A percentile compares a stretch with the other conserved stretches of the same genome.
Evolutionary conservation across 2,113 vertebrate genomes (phyloP).

Genomic region (Catharus bicknelli): DNA sequence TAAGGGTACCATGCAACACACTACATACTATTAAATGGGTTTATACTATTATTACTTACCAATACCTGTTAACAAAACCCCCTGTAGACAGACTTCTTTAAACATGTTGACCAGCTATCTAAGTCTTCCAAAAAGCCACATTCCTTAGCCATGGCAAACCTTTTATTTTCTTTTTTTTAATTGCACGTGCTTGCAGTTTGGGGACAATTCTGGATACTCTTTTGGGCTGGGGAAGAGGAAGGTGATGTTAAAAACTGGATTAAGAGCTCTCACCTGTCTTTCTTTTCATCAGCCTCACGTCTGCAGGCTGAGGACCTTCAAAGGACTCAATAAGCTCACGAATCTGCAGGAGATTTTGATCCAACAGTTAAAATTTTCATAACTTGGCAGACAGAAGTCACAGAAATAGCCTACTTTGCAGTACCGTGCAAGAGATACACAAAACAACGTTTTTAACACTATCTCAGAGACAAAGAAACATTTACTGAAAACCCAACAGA

Average conservation of each 20-base stretch:
- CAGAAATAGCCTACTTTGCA: not conserved
- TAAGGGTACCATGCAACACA: constrained; percentile 81
- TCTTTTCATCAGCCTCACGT: constrained; percentile 97
- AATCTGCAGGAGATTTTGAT: constrained; percentile 79
- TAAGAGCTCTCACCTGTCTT: constrained; percentile 94
- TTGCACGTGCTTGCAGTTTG: constrained; percentile 83
- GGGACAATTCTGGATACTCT: constrained; percentile 82
- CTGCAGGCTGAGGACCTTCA: constrained; percentile 96
- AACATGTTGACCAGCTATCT: constrained; percentile 74
- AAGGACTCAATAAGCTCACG: constrained; percentile 92
- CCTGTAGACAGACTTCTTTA: constrained; percentile 68
- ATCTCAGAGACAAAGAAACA: not conserved
- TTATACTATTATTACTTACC: constrained; percentile 79
- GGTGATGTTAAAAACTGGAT: constrained; percentile 66
- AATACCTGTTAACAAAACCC: constrained; percentile 69
- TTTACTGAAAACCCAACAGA: not conserved
- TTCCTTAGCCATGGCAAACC: constrained; percentile 94
- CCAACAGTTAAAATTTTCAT: constrained; percentile 22
- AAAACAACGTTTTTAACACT: not conserved
- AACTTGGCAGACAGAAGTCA: not conserved
- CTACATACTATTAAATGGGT: constrained; percentile 69
- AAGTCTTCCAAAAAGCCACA: constrained; percentile 78
- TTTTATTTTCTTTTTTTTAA: constrained; percentile 69
- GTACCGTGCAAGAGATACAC: not conserved
- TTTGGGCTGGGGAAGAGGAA: constrained; percentile 83